Base-by-base conservation (phyloP, 1,140 invertebrate species). In the Antheraea mylitta region DNA sequence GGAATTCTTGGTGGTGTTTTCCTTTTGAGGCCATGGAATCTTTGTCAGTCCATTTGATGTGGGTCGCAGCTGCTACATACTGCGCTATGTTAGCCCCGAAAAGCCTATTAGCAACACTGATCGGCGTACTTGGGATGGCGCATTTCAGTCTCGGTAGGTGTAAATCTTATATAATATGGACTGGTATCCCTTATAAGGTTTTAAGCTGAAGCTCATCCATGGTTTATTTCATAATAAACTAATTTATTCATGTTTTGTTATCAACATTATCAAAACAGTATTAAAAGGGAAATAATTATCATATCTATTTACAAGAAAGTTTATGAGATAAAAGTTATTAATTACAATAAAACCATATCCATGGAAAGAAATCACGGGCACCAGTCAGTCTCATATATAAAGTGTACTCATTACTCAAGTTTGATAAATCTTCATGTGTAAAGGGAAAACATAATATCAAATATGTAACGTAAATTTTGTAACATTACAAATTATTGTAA, bases 11-110 rank as follows among this genome's bases (percentile, higher is more conserved):
- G 96, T 96, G 95, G 95, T 97, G 96, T 77, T 96, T 98, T 77
- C 96, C 96, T 0, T 96, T 97, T 79, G 97, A 98, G 90, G 95
- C 96, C 0, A 95, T 97, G 93, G 97, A 98, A 90, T 95, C 96
- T 0, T 90, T 98, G 9, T 97, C 97, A 0, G 96, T 97, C 64
- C 96, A 97, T 81, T 89, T 98, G 45, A 96, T 98, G 96, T 97
- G 96, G 95, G 96, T 97, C 9, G 96, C 97, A n/a, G 96, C 96
- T 2, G 96, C 96, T 7, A 97, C 96, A 0, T 98, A 97, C 85
- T 97, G 96, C 82, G 95, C 96, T 10, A 93, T 96, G 78, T 89
- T 97, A 65, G 95, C 96, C 18, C 97, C 97, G 0, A 95, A 96
- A 86, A 96, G 94, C 77, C 86, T 98, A 58, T 86, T 97, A 19